These are phyloP conservation scores for Connochaetes taurinus DNA, from an alignment of 2,113 vertebrate genomes.

Conservation along the genomic window DNA sequence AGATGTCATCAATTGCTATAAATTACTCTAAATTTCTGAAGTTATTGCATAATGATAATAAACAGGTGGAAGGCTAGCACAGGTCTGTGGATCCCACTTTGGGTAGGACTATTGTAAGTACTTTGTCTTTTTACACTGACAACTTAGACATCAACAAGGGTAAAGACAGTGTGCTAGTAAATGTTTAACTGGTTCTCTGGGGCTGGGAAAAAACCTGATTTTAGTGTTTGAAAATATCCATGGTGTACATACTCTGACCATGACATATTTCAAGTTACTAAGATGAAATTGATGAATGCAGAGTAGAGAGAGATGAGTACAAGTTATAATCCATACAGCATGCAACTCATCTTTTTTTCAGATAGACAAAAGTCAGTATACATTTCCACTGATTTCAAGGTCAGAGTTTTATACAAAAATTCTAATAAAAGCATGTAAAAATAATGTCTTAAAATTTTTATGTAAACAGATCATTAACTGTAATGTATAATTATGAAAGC, in stretches of 20 bases:
- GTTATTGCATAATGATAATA: not conserved
- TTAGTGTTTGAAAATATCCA: not conserved
- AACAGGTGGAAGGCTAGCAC: not conserved
- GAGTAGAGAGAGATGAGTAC: not conserved
- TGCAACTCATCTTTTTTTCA: not conserved
- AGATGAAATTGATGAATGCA: not conserved
- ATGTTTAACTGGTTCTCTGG: not conserved
- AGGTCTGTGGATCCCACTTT: not conserved
- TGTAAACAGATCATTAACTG: not conserved
- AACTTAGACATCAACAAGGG: not conserved
- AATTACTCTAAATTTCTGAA: not conserved
- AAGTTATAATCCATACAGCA: not conserved
- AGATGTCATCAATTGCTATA: not conserved
- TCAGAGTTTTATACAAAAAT: not conserved
- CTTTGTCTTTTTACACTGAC: not conserved
- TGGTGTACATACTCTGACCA: not conserved
- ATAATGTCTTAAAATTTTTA: not conserved
- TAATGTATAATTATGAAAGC: not conserved
- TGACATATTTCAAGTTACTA: not conserved
- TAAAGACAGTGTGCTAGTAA: not conserved
- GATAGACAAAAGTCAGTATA: not conserved
- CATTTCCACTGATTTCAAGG: conserved; percentile 5
- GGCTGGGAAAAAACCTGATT: fast-evolving
- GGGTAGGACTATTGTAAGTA: not conserved
- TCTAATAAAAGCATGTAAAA: not conserved